A percentile compares a stretch with the other conserved stretches of the same genome.
Evolutionary conservation across 1,140 invertebrate genomes (phyloP).

Genomic region (Centruroides sculpturatus): DNA sequence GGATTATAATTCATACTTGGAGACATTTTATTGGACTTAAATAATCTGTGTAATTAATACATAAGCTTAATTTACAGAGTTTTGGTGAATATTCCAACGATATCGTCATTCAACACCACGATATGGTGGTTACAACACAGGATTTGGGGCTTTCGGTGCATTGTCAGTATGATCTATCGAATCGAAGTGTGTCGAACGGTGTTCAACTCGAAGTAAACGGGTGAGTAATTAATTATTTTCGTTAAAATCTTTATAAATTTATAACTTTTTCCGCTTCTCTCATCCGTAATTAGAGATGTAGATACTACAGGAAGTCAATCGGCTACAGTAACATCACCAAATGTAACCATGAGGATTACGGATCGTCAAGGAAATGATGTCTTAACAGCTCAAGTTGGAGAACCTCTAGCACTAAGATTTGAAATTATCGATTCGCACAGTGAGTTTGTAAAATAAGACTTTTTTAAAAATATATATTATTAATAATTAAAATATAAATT

Average conservation of each 20-base stretch:
- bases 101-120: constrained; percentile 84
- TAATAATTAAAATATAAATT: background rate
- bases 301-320: constrained; percentile 27
- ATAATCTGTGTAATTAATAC: background rate
- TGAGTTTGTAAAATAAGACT: constrained; percentile 10
- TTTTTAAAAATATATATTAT: background rate
- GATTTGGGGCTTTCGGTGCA: constrained; percentile 81
- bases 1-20: background rate
- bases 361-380: constrained; percentile 34
- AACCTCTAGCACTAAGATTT: constrained; percentile 69
- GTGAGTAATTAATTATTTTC: constrained; percentile 5
- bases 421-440: constrained; percentile 75
- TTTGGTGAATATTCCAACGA: constrained; percentile 59
- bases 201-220: constrained; percentile 22
- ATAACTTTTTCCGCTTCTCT: background rate
- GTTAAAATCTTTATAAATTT: too few relatives aligned
- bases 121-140: constrained; percentile 83
- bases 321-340: constrained; percentile 69
- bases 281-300: constrained; percentile 14
- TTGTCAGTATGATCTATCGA: constrained; percentile 82
- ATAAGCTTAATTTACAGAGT: background rate
- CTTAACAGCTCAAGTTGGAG: constrained; percentile 29
- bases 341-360: constrained; percentile 83
- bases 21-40: background rate
- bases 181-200: constrained; percentile 79